Evolutionary conservation across 2,113 vertebrate species (phyloP), one percentile per base, ranked within the genome.

Genomic region (Hydrolagus affinis): DNA sequence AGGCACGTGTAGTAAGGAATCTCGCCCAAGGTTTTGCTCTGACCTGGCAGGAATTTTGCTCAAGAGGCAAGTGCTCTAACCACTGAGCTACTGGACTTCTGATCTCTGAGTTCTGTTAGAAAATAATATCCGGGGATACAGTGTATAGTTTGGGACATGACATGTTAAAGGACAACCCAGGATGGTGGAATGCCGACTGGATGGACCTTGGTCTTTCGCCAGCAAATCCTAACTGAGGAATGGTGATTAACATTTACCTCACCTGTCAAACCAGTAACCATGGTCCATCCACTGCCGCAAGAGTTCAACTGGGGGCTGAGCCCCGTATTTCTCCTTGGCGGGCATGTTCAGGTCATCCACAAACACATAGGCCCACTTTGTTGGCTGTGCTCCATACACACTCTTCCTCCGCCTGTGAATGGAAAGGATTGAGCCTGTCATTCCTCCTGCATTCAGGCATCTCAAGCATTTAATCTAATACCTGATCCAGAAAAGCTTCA

Each of bases 291-390:
- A 94, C 94, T 94, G 92, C 91, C 86, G 89, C 89, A 89, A 93
- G 92, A 91, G 91, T 92, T 95, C 93, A 91, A 89, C 93, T 90
- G 93, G 92, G 91, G 92, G 93, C 91, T 91, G 93, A 91, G 92
- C 91, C 90, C 92, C 90, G 87, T 93, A 91, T 90, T 93, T 93
- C 91, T 94, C 92, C 90, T 94, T 93, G 90, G 94, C 93, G 92
- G 93, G 91, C 92, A 89, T 88, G 92, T 93, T 94, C 93, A 94
- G 93, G 92, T 95, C 93, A 93, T 94, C 93, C 92, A 90, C 90
- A 93, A 93, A 95, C 92, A 93, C 91, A 93, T 93, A 92, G 92
- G 88, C 90, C 88, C 88, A 66, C 87, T 91, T 92, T 89, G 89
- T 92, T 23, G 73, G 88, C 17, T 91, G 91, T 89, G 86, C 87